Conservation (phyloP, 2,888 invertebrate species). For the Agriopis leucophaearia region DNA sequence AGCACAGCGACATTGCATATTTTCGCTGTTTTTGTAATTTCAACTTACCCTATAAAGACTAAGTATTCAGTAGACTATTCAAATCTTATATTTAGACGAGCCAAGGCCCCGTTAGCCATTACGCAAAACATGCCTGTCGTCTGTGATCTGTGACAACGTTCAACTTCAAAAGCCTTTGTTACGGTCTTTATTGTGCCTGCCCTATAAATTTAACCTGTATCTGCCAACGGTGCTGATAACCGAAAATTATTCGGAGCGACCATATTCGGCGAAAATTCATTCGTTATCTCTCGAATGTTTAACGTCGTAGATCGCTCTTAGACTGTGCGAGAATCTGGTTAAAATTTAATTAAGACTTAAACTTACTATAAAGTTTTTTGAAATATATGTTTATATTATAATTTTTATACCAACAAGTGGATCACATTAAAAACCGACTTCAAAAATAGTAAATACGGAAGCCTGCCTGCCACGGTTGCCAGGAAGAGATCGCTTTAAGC, state of each 20-base stretch:
- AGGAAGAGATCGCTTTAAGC: too few relatives aligned
- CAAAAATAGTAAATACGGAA: too few relatives aligned
- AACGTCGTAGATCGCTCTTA: slow-evolving; percentile 11
- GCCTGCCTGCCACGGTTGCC: too few relatives aligned
- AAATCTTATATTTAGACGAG: slow-evolving; percentile 6
- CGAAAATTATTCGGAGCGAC: slow-evolving; percentile 27
- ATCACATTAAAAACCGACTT: too few relatives aligned
- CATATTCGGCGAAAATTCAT: slow-evolving; percentile 27
- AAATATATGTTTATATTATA: too few relatives aligned
- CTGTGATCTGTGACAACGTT: slow-evolving; percentile 21
- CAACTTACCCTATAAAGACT: not conserved
- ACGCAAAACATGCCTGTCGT: slow-evolving; percentile 7
- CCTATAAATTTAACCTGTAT: slow-evolving; percentile 32
- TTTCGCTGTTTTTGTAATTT: too few relatives aligned
- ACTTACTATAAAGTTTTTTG: too few relatives aligned
- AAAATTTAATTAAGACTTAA: not conserved
- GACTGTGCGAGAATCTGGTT: not conserved
- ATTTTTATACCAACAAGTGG: too few relatives aligned
- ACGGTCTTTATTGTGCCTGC: slow-evolving; percentile 28
- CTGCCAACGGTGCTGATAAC: slow-evolving; percentile 26
- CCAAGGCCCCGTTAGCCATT: not conserved
- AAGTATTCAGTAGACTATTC: not conserved
- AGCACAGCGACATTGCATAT: too few relatives aligned
- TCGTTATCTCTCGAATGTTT: slow-evolving; percentile 12
- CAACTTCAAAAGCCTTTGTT: slow-evolving; percentile 31